Base-by-base conservation (phyloP, 2,888 invertebrate genomes). In the Meliscaeva auricollis region DNA sequence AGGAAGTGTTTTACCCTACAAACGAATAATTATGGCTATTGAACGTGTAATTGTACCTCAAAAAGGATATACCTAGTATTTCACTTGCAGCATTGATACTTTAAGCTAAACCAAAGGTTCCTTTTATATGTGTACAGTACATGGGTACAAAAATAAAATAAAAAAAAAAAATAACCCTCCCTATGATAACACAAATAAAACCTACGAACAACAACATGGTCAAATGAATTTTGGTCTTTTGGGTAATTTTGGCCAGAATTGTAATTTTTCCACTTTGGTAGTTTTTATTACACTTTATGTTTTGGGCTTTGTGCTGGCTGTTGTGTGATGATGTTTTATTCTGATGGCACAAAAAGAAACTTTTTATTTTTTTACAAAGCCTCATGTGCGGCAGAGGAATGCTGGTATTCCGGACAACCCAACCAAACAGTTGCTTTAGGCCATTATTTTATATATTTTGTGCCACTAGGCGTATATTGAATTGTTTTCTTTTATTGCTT, bases 201-300 rank as follows among this genome's bases (percentile, higher is more conserved):
- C 38, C 22, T 62, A 17, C 52, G 17, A n/a, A 52, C 38, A 52
- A 32, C 44, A 32, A 70, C 69, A 77, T 46, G 75, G 75, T 66
- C 75, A 44, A 72, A 35, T 80, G 70, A 80, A 70, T 69, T 79
- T 38, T 22, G 64, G 48, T 56, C 81, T 75, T 64, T 50, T 64
- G 32, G 75, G 70, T 44, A 58, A 73, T 80, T 80, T 75, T 60
- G 60, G 66, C 54, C 66, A 52, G 72, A 84, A 68, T 60, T 76
- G 80, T 80, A 84, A 76, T 84, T 84, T 84, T 80, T 84, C 84
- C 84, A 80, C 84, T 80, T 84, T 76, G 46, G 66, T 80, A 80
- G 75, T 76, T 84, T 84, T 84, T 84, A 84, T 84, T 75, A 80
- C 72, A 75, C 75, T 66, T 75, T 72, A 72, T 73, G 62, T 46